Base-by-base conservation (phyloP, 2,113 vertebrate genomes). In the Tautogolabrus adspersus region DNA sequence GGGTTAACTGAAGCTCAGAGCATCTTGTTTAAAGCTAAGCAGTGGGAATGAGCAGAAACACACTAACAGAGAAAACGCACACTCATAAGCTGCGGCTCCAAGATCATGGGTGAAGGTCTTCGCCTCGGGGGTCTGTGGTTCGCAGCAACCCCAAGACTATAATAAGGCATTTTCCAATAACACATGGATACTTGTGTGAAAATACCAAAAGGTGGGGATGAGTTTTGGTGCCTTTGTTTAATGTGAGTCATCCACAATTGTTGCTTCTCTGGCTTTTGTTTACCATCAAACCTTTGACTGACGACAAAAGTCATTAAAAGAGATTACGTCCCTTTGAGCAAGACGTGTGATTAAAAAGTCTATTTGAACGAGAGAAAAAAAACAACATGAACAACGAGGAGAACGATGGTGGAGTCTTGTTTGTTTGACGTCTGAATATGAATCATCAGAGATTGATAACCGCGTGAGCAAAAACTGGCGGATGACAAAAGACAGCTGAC, bases 21-120 rank as follows among this genome's bases (percentile, higher is more conserved):
- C 79, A 71, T 70, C 84, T 83, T 87, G 64, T 87, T 84, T 89
- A 82, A 91, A 89, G 77, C 84, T 79, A 84, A 91, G 83, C 75
- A 88, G 59, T 65, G 30, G 0, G 74, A 79, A 71, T 72, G 58
- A 81, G 75, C 44, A 46, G 37, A 77, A 66, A 74, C 73, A 66
- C 63, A 65, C 71, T 2, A 19, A 49, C 44, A 55, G 5, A 57
- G 6, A 21, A 63, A 49, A 42, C 69, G 58, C 69, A 67, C 66
- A 47, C 57, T 64, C 49, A 63, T 34, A 78, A 80, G 75, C 66
- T 6, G 30, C 13, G 37, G 42, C 77, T 70, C 73, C 0, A 18
- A 75, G 85, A 86, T 82, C 81, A 69, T 55, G 63, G 73, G 85
- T 76, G 77, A 88, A 91, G 83, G 84, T 85, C 84, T 77, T 68